Percentiles rank a stretch among this genome's conserved stretches.
Evolutionary conservation across 2,888 invertebrate genomes (phyloP).

Genomic region (Luperina testacea): DNA sequence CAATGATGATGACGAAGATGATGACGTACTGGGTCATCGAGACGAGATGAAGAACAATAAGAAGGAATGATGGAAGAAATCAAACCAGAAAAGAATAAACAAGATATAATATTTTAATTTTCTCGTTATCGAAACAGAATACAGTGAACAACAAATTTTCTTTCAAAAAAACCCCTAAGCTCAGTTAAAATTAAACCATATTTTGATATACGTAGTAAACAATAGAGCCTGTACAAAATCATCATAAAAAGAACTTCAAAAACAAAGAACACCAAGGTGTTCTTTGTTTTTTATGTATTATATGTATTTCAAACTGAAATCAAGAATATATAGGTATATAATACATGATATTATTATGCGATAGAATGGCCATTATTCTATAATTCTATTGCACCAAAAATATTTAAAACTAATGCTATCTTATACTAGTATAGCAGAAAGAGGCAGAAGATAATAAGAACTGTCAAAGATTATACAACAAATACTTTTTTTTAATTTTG

Average conservation of each 20-base stretch:
- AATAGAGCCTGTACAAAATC: background rate
- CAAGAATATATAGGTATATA: no score
- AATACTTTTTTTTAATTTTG: no score
- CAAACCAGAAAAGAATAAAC: background rate
- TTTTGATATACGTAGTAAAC: background rate
- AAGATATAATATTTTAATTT: background rate
- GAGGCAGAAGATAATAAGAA: background rate
- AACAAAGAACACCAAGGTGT: background rate
- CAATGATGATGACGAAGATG: background rate
- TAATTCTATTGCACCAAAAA: background rate
- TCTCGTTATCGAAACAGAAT: background rate
- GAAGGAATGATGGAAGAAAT: background rate
- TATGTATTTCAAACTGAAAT: no score
- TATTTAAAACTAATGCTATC: background rate
- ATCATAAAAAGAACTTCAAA: background rate
- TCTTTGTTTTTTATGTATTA: no score
- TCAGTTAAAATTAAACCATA: background rate
- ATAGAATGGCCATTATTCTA: background rate
- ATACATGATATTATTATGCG: background rate
- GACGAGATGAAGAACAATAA: background rate
- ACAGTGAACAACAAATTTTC: background rate
- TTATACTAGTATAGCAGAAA: background rate
- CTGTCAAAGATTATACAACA: background rate
- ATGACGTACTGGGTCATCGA: background rate
- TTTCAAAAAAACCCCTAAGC: background rate